Conservation (phyloP, 2,888 invertebrate genomes). For the Leucozona laternaria region DNA sequence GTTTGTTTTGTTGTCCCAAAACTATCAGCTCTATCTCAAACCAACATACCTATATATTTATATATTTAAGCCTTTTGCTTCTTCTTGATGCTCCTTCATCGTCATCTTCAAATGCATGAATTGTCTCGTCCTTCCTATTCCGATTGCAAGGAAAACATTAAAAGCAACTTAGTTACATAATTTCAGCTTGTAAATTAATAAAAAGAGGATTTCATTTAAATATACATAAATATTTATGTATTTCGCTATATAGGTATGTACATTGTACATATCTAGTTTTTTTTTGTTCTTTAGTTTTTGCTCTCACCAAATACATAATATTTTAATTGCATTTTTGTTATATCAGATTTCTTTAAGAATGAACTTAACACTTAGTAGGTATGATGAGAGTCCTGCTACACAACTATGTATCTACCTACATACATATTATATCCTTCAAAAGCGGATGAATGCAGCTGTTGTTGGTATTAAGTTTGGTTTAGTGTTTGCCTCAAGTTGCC, state of each 20-base stretch:
- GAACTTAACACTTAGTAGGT: constrained; percentile 16
- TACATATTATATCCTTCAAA: too few relatives aligned
- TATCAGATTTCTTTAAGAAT: constrained; percentile 1
- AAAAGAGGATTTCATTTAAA: constrained; percentile 47
- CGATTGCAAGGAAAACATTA: constrained; percentile 54
- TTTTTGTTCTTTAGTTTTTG: not conserved
- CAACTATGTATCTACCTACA: too few relatives aligned
- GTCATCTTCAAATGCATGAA: constrained; percentile 47
- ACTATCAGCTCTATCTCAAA: not conserved
- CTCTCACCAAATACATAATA: constrained; percentile 8
- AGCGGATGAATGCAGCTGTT: not conserved
- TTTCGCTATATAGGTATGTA: not conserved
- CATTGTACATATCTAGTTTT: not conserved
- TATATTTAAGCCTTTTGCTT: constrained; percentile 14
- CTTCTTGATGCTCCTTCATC: constrained; percentile 22
- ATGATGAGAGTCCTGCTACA: not conserved
- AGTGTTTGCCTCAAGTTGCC: not conserved
- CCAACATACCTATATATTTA: not conserved
- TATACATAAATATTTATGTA: not conserved
- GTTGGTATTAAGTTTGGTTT: not conserved
- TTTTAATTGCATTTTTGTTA: constrained; percentile 13
- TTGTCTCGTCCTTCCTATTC: constrained; percentile 55
- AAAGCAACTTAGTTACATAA: constrained; percentile 53
- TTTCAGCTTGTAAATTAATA: constrained; percentile 61
- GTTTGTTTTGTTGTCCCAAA: not conserved